Evolutionary conservation across 2,888 invertebrate genomes (phyloP).

Genomic region (Coremacera marginata): DNA sequence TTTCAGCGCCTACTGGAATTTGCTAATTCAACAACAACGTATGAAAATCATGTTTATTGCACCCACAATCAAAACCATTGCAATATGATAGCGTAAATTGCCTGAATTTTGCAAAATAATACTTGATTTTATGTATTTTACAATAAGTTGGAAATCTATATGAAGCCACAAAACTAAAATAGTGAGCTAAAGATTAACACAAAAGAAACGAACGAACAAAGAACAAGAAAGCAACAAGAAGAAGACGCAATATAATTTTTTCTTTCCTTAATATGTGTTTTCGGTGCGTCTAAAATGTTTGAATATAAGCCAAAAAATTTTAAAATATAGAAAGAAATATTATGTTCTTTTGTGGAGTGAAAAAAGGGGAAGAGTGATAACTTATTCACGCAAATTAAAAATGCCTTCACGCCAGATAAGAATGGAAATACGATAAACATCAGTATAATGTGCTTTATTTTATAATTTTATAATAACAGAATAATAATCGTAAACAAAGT

Average conservation of each 20-base stretch:
- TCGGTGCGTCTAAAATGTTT: slow-evolving; percentile 52
- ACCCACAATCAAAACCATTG: slow-evolving; percentile 1
- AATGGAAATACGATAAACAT: too few relatives aligned
- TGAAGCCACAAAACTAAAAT: slow-evolving; percentile 27
- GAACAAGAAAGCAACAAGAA: slow-evolving; percentile 2
- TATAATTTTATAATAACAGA: too few relatives aligned
- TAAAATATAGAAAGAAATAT: slow-evolving; percentile 18
- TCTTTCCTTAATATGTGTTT: background rate
- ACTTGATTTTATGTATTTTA: background rate
- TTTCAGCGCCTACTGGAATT: too few relatives aligned
- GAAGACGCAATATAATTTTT: background rate
- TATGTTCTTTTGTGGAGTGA: background rate
- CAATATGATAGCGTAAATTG: background rate
- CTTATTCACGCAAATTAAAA: too few relatives aligned
- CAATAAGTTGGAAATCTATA: background rate
- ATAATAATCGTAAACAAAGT: too few relatives aligned
- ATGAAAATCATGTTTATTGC: background rate
- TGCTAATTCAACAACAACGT: too few relatives aligned
- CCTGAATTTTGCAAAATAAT: background rate
- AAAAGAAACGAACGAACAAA: background rate
- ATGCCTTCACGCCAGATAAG: too few relatives aligned
- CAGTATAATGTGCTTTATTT: too few relatives aligned
- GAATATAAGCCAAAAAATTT: slow-evolving; percentile 51
- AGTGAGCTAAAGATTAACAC: background rate
- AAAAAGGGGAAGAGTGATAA: background rate